Conservation (phyloP, 2,888 invertebrate genomes). For the Elaeidobius kamerunicus region DNA sequence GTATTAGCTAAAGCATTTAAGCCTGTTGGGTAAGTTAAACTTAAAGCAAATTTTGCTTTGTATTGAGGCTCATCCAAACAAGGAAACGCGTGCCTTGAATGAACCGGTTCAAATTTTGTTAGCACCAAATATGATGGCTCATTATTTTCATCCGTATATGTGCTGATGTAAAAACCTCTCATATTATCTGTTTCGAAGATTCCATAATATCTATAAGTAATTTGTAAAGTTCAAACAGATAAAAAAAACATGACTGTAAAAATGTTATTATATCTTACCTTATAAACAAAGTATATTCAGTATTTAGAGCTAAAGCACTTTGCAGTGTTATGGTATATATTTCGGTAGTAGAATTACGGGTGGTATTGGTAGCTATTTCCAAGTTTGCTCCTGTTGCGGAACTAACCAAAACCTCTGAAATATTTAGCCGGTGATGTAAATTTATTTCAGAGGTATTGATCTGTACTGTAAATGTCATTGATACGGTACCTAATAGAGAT, state of each 20-base stretch:
- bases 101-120: constrained; percentile 67
- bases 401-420: no score
- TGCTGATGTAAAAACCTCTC: constrained; percentile 53
- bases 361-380: no score
- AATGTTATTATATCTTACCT: not conserved
- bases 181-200: constrained; percentile 43
- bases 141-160: constrained; percentile 44
- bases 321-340: constrained; percentile 31
- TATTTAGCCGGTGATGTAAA: constrained; percentile 18
- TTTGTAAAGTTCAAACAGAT: no score
- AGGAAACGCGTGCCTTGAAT: constrained; percentile 71
- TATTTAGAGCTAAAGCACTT: constrained; percentile 8
- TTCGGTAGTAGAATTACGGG: constrained; percentile 26
- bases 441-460: constrained; percentile 11
- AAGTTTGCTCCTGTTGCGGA: no score
- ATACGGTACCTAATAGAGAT: constrained; percentile 10
- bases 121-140: constrained; percentile 50
- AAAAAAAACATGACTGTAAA: no score
- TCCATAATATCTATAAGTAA: constrained; percentile 39
- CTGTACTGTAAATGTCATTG: constrained; percentile 14
- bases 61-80: constrained; percentile 68
- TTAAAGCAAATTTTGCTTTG: constrained; percentile 48
- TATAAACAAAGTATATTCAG: constrained; percentile 25
- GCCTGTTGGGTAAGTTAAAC: constrained; percentile 43
- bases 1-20: constrained; percentile 37